Conservation (phyloP, 2,113 vertebrate genomes). For the Corydoras sp. region DNA sequence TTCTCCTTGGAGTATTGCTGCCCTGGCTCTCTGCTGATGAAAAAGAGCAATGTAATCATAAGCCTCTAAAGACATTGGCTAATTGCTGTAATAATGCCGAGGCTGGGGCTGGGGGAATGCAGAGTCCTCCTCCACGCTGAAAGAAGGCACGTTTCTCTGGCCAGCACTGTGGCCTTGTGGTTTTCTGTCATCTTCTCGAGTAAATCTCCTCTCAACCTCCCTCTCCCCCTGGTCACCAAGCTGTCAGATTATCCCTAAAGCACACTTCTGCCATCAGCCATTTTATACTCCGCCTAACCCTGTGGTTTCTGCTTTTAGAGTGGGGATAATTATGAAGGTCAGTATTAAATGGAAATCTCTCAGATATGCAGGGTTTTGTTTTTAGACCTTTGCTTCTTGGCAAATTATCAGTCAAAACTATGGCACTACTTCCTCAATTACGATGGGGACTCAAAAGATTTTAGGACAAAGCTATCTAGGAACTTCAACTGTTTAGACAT, state of each 20-base stretch:
- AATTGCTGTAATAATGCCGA: slow-evolving; percentile 59
- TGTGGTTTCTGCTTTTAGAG: slow-evolving; percentile 30
- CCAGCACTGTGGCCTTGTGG: slow-evolving; percentile 41
- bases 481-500: not conserved
- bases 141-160: slow-evolving; percentile 37
- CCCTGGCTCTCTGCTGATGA: slow-evolving; percentile 61
- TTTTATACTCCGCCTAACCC: slow-evolving; percentile 15
- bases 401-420: slow-evolving; percentile 32
- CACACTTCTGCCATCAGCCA: slow-evolving; percentile 29
- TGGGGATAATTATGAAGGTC: slow-evolving; percentile 29
- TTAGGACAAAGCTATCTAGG: slow-evolving; percentile 17
- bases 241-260: slow-evolving; percentile 38
- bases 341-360: slow-evolving; percentile 32
- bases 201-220: slow-evolving; percentile 25
- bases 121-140: slow-evolving; percentile 30
- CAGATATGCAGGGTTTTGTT: slow-evolving; percentile 31
- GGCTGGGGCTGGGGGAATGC: slow-evolving; percentile 43
- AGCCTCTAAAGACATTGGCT: slow-evolving; percentile 57
- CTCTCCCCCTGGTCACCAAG: slow-evolving; percentile 27
- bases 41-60: slow-evolving; percentile 57
- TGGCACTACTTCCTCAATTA: slow-evolving; percentile 26
- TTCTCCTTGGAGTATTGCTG: slow-evolving; percentile 53
- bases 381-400: slow-evolving; percentile 33
- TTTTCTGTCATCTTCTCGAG: slow-evolving; percentile 35
- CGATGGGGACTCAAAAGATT: slow-evolving; percentile 1